Evolutionary conservation across 2,888 invertebrate genomes (phyloP), one percentile per base, ranked within the genome.

Genomic region (Pristionchus maxplancki): DNA sequence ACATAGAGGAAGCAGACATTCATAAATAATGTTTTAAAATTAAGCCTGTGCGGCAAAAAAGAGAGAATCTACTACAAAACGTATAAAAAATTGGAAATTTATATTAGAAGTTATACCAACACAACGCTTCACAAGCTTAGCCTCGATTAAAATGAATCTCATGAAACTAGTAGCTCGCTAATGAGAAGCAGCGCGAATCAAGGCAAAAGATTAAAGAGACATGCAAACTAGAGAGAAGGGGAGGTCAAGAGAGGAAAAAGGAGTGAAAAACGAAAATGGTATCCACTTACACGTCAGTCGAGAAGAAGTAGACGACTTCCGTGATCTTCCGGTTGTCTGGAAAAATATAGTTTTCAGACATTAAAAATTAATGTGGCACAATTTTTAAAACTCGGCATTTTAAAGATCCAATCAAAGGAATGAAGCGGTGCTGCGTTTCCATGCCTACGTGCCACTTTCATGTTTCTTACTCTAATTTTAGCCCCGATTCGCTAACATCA

Each of bases 301-400:
- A 98, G 97, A 99, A 97, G 96, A 98, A 98, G 96, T 99, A 99
- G 6, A 98, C 98, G 44, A 98, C 98, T 96, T 99, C 98, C 87
- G 98, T 98, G 94, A 99, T 96, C 95, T 87, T 98, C 98, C 96
- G 98, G 98, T 90, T 89, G 28, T 64, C 88, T 89, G 81, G 6
- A 88, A 67, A 15, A 15, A 17, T n/a, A n/a, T n/a, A n/a, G n/a
- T n/a, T n/a, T 13, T 78, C 50, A 15, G 13, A 8, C 44, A 81
- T 37, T 37, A 34, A 37, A n/a, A n/a, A n/a, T n/a, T n/a, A n/a
- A n/a, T n/a, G n/a, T n/a, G n/a, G n/a, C n/a, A n/a, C n/a, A n/a
- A n/a, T n/a, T n/a, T n/a, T n/a, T n/a, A n/a, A n/a, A n/a, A n/a
- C n/a, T n/a, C n/a, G n/a, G n/a, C n/a, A n/a, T n/a, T n/a, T n/a